Base-by-base conservation (phyloP, 2,888 invertebrate species). In the Gryllus longicercus region DNA sequence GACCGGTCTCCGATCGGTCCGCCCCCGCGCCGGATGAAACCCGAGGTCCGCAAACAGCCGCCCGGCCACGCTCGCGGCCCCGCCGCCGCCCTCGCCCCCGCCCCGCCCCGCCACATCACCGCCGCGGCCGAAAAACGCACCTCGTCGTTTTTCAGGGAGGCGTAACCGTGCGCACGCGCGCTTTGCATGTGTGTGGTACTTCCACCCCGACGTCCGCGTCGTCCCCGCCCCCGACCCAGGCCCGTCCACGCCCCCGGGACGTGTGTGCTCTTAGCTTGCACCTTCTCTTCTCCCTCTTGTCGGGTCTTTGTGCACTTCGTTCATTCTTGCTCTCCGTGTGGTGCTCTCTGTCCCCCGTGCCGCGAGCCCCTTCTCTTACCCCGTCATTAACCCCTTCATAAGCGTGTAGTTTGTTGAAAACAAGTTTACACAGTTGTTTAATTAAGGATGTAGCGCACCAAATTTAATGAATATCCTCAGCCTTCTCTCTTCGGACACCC, bases 261-360 rank as follows among this genome's bases (percentile, higher is more conserved):
- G 63, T 63, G 11, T 63, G 63, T 63, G 63, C 63, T 63, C 63
- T 63, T 63, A n/a, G n/a, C 63, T n/a, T n/a, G 63, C 63, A 63
- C 63, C 63, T 63, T 63, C 16, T 63, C 63, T 63, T 63, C 63
- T 63, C 63, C 63, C 63, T 63, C 63, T 63, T 63, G 63, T 63
- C 63, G 63, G 63, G 63, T 63, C 63, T 63, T 63, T 63, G 63
- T 63, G 63, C 63, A 63, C 63, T 63, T 63, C 63, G 63, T 63
- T 63, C n/a, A 63, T 63, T 63, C 63, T 63, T 63, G 63, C 63
- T 63, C 63, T n/a, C 63, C 63, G 63, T n/a, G 16, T 63, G 63
- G 63, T n/a, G 63, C 63, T n/a, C 63, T 63, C 63, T 63, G 11
- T 63, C 16, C 63, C 63, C 63, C 63, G 14, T n/a, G 63, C 63